Conservation (phyloP, 2,113 vertebrate genomes). For the Balaeniceps rex region DNA sequence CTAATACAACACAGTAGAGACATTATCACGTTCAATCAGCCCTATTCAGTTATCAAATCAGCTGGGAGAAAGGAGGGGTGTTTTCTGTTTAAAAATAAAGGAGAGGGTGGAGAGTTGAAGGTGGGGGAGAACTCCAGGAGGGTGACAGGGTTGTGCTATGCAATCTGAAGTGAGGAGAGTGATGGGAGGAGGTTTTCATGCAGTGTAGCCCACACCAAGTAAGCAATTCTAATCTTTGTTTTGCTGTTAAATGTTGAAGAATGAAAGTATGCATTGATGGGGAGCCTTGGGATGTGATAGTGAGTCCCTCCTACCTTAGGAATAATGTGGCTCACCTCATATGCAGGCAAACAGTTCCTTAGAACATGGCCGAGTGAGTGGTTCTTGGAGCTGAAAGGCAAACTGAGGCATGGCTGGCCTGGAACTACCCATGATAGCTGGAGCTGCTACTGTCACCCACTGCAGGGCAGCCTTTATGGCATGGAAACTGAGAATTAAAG, state of each 20-base stretch:
- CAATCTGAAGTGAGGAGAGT: neutral
- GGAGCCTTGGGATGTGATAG: neutral
- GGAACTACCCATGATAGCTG: rapidly evolving
- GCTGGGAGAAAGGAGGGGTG: neutral
- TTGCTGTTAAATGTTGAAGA: neutral
- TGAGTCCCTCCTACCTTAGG: neutral
- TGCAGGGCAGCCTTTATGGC: neutral
- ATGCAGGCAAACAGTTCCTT: neutral
- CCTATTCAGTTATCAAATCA: neutral
- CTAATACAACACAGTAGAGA: neutral
- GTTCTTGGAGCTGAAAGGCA: neutral
- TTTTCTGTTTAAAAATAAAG: neutral
- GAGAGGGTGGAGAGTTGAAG: neutral
- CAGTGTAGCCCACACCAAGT: rapidly evolving
- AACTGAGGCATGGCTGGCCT: neutral
- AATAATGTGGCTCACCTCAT: neutral
- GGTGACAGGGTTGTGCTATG: neutral
- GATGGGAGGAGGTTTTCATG: neutral
- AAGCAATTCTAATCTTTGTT: neutral
- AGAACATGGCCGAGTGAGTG: neutral
- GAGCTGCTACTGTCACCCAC: neutral
- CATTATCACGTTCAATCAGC: neutral
- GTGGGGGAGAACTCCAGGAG: neutral
- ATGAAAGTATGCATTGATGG: neutral
- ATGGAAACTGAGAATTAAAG: neutral